These are phyloP conservation scores for Oscheius onirici DNA, from an alignment of 2,888 invertebrate species.

Conservation along the genomic window DNA sequence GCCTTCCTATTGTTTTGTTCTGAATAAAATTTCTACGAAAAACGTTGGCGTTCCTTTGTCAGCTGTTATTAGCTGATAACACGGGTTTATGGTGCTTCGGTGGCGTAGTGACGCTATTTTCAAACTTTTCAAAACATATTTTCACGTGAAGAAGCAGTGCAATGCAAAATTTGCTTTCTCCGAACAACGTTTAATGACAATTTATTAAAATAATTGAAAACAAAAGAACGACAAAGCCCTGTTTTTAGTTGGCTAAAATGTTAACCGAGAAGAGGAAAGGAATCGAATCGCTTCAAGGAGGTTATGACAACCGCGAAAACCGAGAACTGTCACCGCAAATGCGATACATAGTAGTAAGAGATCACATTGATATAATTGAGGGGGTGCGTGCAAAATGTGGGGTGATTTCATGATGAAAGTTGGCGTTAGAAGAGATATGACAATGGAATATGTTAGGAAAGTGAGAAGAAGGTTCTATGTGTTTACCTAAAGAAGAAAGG, in stretches of 20 bases:
- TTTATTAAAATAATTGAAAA: too few relatives aligned
- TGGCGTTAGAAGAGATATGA: constrained; percentile 14
- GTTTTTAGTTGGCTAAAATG: constrained; percentile 15
- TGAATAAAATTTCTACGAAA: too few relatives aligned
- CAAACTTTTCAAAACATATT: too few relatives aligned
- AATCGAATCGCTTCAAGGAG: constrained; percentile 10
- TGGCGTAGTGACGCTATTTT: too few relatives aligned
- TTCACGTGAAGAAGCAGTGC: too few relatives aligned
- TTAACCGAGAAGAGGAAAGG: neutral
- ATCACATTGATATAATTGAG: neutral
- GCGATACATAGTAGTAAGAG: constrained; percentile 14
- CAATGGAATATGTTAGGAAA: constrained; percentile 21
- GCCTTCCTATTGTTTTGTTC: too few relatives aligned
- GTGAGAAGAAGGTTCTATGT: constrained; percentile 21
- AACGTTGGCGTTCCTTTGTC: too few relatives aligned
- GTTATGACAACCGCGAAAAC: constrained; percentile 31
- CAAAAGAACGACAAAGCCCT: neutral
- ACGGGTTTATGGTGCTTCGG: too few relatives aligned
- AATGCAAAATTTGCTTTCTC: too few relatives aligned
- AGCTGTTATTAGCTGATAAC: too few relatives aligned
- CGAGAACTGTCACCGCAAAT: constrained; percentile 23
- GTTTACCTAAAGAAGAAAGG: neutral
- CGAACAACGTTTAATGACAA: too few relatives aligned
- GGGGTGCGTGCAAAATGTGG: neutral
- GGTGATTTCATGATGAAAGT: neutral